A percentile compares a stretch with the other conserved stretches of the same genome.
Evolutionary conservation across 2,113 vertebrate species (phyloP).

Genomic region (Calypte anna): DNA sequence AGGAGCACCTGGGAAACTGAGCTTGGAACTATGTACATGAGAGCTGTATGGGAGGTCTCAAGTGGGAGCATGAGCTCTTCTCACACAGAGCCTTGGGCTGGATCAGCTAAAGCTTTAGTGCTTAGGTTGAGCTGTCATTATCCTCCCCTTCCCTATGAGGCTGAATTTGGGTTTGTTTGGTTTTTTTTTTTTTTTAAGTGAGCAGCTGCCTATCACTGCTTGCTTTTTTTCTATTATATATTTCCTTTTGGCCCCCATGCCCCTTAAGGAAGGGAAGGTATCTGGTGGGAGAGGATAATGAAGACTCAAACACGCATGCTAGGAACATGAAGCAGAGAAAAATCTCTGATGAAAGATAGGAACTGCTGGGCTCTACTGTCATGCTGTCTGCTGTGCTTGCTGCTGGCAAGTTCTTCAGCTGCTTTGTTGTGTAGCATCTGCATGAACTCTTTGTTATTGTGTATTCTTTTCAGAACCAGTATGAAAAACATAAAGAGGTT

Average conservation of each 20-base stretch:
- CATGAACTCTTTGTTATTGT: not conserved
- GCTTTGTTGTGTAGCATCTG: not conserved
- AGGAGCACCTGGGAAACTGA: not conserved
- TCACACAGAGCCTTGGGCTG: not conserved
- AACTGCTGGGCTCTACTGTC: not conserved
- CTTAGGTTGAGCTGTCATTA: not conserved
- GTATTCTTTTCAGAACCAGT: constrained; percentile 84
- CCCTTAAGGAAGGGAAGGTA: fast-evolving
- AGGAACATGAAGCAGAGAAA: not conserved
- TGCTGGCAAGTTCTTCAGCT: not conserved
- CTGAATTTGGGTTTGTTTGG: not conserved
- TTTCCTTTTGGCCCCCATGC: not conserved
- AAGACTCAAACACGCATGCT: not conserved
- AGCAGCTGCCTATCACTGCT: not conserved
- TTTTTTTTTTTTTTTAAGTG: not conserved
- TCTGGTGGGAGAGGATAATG: not conserved
- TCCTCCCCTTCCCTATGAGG: not conserved
- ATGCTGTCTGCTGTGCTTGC: fast-evolving
- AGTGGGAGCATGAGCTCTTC: not conserved
- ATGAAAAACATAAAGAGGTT: constrained; percentile 98
- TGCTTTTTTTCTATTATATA: not conserved
- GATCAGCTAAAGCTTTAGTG: not conserved
- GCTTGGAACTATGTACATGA: not conserved
- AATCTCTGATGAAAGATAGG: not conserved
- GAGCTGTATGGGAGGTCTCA: not conserved